Percentiles rank a stretch among this genome's conserved stretches.
Evolutionary conservation across 2,888 invertebrate genomes (phyloP).

Genomic region (Nephrocerus scutellatus): DNA sequence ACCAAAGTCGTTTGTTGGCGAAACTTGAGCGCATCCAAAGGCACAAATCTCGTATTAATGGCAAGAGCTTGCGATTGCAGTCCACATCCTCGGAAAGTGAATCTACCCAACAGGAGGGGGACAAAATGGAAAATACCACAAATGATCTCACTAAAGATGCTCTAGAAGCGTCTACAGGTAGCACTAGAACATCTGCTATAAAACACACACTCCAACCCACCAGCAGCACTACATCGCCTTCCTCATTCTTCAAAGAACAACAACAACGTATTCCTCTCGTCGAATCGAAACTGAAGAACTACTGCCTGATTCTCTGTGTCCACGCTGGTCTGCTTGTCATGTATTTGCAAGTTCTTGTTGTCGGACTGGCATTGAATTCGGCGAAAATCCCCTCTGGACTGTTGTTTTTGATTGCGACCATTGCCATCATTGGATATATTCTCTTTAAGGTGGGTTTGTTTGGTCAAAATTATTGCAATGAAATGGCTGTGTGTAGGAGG

Average conservation of each 20-base stretch:
- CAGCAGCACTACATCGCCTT: too few relatives aligned
- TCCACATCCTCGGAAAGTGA: too few relatives aligned
- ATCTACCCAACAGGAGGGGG: too few relatives aligned
- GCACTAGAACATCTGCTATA: too few relatives aligned
- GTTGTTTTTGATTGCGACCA: conserved; percentile 15
- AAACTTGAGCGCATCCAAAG: conserved; percentile 15
- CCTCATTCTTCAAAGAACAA: too few relatives aligned
- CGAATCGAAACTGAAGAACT: conserved; percentile 13
- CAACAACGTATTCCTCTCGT: not conserved
- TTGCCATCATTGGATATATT: conserved; percentile 19
- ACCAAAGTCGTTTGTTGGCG: conserved; percentile 16
- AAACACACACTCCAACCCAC: too few relatives aligned
- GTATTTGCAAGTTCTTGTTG: conserved; percentile 19
- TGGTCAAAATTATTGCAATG: too few relatives aligned
- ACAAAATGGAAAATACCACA: too few relatives aligned
- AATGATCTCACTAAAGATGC: too few relatives aligned
- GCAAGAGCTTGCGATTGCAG: too few relatives aligned
- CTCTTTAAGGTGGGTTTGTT: conserved; percentile 15
- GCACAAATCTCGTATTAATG: conserved; percentile 17
- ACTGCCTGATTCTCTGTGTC: conserved; percentile 12
- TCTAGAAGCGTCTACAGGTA: too few relatives aligned
- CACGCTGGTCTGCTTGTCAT: conserved; percentile 19
- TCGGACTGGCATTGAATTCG: conserved; percentile 17
- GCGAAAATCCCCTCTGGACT: conserved; percentile 15
- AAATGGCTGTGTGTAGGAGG: too few relatives aligned